Conservation (phyloP, 1,140 invertebrate genomes). For the Hesperophylax magnus region DNA sequence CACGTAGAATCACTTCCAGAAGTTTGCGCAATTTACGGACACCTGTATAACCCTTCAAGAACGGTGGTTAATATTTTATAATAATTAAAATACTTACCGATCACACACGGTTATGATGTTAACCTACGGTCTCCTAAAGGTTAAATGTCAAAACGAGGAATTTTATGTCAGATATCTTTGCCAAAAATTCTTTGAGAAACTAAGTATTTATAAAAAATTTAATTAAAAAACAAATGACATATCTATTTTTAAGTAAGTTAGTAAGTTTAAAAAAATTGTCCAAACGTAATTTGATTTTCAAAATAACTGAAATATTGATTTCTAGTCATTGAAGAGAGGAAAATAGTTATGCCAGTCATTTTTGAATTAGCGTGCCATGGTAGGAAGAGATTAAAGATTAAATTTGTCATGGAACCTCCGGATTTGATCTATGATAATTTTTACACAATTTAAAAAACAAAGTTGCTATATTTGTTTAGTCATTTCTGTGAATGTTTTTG, state of each 20-base stretch:
- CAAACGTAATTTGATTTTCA: not conserved
- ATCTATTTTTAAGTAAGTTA: not conserved
- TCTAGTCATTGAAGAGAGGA: too few relatives aligned
- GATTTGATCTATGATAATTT: too few relatives aligned
- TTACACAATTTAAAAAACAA: too few relatives aligned
- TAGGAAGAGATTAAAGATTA: too few relatives aligned
- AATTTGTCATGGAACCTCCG: too few relatives aligned
- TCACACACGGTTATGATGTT: not conserved
- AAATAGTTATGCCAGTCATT: too few relatives aligned
- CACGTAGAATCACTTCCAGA: too few relatives aligned
- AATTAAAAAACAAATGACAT: constrained; percentile 2
- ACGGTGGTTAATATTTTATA: not conserved
- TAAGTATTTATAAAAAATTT: not conserved
- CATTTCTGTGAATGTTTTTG: too few relatives aligned
- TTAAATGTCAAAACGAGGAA: not conserved
- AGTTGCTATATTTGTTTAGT: too few relatives aligned
- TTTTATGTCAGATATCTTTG: not conserved
- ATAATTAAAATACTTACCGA: not conserved
- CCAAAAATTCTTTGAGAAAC: not conserved
- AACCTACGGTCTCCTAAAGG: not conserved
- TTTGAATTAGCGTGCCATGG: too few relatives aligned
- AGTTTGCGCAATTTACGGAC: too few relatives aligned
- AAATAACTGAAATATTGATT: not conserved
- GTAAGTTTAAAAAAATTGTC: not conserved
- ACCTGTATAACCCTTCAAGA: not conserved